Evolutionary conservation across 23 tunicate species (phyloP).

Genomic region (Styela clava): DNA sequence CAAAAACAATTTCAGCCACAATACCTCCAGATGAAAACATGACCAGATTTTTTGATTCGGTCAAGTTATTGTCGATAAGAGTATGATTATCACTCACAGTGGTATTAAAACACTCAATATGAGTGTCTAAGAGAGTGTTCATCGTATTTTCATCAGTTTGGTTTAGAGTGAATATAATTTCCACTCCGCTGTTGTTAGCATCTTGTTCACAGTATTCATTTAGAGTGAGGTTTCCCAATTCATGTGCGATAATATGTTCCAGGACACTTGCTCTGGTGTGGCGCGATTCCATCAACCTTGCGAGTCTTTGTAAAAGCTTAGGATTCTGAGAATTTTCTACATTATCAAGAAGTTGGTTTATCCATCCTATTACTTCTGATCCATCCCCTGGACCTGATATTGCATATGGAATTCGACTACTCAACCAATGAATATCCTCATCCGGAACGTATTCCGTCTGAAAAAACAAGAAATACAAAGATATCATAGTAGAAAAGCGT

Average conservation of each 20-base stretch:
- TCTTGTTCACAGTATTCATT: neutral
- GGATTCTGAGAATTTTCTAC: neutral
- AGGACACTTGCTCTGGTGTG: neutral
- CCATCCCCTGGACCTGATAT: conserved; percentile 44
- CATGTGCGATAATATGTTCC: neutral
- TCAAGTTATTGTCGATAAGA: neutral
- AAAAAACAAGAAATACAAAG: neutral
- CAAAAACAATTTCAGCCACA: neutral
- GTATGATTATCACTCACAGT: neutral
- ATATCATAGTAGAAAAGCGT: too few relatives aligned
- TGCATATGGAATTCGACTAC: neutral
- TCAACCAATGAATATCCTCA: conserved; percentile 20
- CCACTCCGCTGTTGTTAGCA: neutral
- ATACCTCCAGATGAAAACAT: neutral
- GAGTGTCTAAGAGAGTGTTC: neutral
- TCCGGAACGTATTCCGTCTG: conserved; percentile 11
- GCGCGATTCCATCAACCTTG: neutral
- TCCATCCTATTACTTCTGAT: conserved; percentile 41
- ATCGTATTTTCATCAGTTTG: neutral
- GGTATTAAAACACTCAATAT: neutral
- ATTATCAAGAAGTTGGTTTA: neutral
- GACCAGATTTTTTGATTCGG: neutral
- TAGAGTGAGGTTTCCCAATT: neutral
- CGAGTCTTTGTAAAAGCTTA: neutral
- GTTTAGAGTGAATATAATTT: neutral